These are phyloP conservation scores for Odontocerum albicorne DNA, from an alignment of 2,888 invertebrate genomes.

Conservation along the genomic window DNA sequence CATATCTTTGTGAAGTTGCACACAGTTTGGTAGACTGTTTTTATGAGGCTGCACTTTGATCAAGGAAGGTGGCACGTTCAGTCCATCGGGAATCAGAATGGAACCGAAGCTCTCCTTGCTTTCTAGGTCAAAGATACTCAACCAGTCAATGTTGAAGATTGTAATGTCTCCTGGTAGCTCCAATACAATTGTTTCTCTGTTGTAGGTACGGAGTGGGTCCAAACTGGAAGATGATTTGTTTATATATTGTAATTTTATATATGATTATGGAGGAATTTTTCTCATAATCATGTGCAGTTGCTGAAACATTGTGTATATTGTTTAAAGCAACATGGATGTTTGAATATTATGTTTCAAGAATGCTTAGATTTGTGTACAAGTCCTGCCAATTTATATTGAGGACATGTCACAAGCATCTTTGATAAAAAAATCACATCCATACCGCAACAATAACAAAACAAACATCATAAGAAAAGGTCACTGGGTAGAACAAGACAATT, in stretches of 20 bases:
- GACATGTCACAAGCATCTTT: background rate
- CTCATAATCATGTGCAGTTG: background rate
- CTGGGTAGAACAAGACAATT: no score
- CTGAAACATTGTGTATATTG: no score
- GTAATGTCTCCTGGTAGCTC: constrained; percentile 80
- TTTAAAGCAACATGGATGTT: background rate
- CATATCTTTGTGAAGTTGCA: constrained; percentile 80
- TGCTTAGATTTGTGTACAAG: no score
- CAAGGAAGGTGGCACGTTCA: constrained; percentile 87
- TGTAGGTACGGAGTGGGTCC: constrained; percentile 74
- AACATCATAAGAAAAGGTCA: no score
- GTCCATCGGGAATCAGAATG: constrained; percentile 74
- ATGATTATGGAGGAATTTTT: background rate
- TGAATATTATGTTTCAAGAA: no score
- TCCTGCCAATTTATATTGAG: background rate
- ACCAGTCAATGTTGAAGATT: constrained; percentile 82
- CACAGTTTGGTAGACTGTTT: constrained; percentile 76
- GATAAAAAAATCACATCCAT: no score
- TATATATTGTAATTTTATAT: background rate
- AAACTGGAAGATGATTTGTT: constrained; percentile 58
- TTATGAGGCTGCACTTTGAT: constrained; percentile 64
- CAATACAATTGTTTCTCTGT: constrained; percentile 71
- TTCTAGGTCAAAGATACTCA: constrained; percentile 75
- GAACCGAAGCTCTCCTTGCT: constrained; percentile 70
- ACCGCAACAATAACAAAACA: no score